A percentile compares a stretch with the other conserved stretches of the same genome.
Conservation (phyloP, 2,797 vertebrate genomes). For the Eupleurogrammus muticus region DNA sequence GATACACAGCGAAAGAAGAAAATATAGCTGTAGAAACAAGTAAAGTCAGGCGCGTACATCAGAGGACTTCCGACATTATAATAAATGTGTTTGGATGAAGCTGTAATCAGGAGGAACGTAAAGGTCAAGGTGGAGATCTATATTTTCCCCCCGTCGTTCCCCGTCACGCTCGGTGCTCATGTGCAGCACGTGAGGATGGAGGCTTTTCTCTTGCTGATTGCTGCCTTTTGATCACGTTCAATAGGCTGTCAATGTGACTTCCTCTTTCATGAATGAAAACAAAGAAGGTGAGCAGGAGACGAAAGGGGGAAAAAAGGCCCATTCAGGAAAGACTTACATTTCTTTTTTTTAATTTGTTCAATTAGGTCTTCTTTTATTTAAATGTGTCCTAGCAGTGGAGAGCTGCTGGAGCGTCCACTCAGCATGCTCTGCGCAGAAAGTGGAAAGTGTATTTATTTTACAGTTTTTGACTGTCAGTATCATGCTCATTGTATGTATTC, state of each 20-base stretch:
- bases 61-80: background rate
- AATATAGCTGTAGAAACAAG: background rate
- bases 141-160: slow-evolving; percentile 23
- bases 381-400: background rate
- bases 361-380: too few relatives aligned
- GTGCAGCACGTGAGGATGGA: slow-evolving; percentile 19
- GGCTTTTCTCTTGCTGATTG: slow-evolving; percentile 21
- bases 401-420: background rate
- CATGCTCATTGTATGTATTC: too few relatives aligned
- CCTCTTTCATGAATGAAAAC: slow-evolving; percentile 13
- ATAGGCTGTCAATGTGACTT: slow-evolving; percentile 1
- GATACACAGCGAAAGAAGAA: background rate
- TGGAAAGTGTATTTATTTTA: too few relatives aligned
- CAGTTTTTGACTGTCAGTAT: too few relatives aligned
- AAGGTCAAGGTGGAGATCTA: slow-evolving; percentile 16
- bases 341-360: background rate
- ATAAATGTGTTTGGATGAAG: background rate
- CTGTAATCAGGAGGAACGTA: slow-evolving; percentile 6
- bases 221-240: slow-evolving; percentile 26
- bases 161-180: slow-evolving; percentile 32
- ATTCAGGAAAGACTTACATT: background rate
- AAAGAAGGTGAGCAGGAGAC: background rate
- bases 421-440: slow-evolving; percentile 2
- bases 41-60: background rate
- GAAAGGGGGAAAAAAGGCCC: background rate